Base-by-base conservation (phyloP, 2,113 vertebrate genomes). In the Notarius lentiginosus region DNA sequence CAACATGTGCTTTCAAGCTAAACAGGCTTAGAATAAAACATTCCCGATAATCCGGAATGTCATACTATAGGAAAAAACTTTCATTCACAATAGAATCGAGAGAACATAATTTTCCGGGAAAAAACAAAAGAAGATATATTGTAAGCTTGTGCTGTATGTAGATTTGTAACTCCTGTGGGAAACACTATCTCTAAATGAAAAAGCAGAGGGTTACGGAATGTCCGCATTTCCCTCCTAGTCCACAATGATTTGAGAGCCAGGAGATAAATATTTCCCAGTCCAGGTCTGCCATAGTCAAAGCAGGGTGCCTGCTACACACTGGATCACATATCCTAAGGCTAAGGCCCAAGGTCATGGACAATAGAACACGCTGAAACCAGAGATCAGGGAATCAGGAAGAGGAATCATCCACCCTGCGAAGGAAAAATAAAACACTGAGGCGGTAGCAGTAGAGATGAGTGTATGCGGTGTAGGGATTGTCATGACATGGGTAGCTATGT, bases 251-350 rank as follows among this genome's bases (percentile, higher is more conserved):
- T 41, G 65, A 56, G 61, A 84, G 55, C 84, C 24, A 89, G 53
- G 84, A 89, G 61, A 83, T 80, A 47, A 84, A 90, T 88, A 81
- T 87, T 79, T 61, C 34, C 30, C 73, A 83, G 58, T 77, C 75
- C 18, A 55, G 58, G 22, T 83, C 34, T 61, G 79, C 79, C 75
- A 61, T 70, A 86, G 56, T 65, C 84, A 49, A 88, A 79, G 89
- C 89, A 49, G 85, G 84, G 87, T 86, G 84, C 83, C 82, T 90
- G 91, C 91, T 91, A 94, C 93, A 94, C 60, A 20, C 55, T 20
- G 76, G 93, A 94, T 95, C 91, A 83, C 87, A 90, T 95, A 90
- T 92, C 93, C 88, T 79, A 80, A 82, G 87, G 80, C 66, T 76
- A 63, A 41, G 91, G 65, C 85, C 80, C 75, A 77, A 89, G 89